Evolutionary conservation across 2,888 invertebrate genomes (phyloP).

Genomic region (Coenonympha arcania): DNA sequence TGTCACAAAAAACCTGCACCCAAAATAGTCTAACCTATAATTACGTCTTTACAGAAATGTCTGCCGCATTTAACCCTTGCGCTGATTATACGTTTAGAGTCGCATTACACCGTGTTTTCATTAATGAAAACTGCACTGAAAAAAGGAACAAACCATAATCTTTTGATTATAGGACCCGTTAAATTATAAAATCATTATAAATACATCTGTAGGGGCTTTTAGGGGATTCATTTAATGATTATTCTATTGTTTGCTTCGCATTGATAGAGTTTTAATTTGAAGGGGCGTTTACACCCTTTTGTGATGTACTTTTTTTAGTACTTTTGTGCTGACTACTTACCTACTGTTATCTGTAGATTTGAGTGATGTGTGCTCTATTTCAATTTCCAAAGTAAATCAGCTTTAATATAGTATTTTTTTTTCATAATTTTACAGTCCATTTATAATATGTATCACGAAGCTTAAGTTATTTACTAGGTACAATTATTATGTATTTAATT

Average conservation of each 20-base stretch:
- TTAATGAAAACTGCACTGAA: slow-evolving; percentile 69
- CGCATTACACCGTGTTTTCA: slow-evolving; percentile 13
- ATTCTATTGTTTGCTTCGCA: slow-evolving; percentile 48
- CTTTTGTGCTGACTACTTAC: background rate
- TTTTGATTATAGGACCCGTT: slow-evolving; percentile 59
- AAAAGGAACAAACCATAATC: slow-evolving; percentile 62
- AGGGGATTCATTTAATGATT: slow-evolving; percentile 45
- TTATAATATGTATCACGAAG: too few relatives aligned
- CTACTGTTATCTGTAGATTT: too few relatives aligned
- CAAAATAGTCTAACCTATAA: slow-evolving; percentile 43
- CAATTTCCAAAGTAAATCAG: too few relatives aligned
- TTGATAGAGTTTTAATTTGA: slow-evolving; percentile 32
- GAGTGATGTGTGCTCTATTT: background rate
- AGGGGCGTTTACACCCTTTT: slow-evolving; percentile 8
- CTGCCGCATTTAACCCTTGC: slow-evolving; percentile 45
- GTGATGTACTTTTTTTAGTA: background rate
- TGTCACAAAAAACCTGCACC: slow-evolving; percentile 27
- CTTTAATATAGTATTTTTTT: too few relatives aligned
- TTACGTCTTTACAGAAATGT: slow-evolving; percentile 55
- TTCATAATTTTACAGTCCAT: too few relatives aligned
- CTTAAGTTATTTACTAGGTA: too few relatives aligned
- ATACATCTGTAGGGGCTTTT: slow-evolving; percentile 59
- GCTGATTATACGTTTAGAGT: slow-evolving; percentile 53
- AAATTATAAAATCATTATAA: slow-evolving; percentile 67
- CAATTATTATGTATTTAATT: too few relatives aligned